Conservation (phyloP, 2,113 vertebrate species). For the Neotragus pygmaeus region DNA sequence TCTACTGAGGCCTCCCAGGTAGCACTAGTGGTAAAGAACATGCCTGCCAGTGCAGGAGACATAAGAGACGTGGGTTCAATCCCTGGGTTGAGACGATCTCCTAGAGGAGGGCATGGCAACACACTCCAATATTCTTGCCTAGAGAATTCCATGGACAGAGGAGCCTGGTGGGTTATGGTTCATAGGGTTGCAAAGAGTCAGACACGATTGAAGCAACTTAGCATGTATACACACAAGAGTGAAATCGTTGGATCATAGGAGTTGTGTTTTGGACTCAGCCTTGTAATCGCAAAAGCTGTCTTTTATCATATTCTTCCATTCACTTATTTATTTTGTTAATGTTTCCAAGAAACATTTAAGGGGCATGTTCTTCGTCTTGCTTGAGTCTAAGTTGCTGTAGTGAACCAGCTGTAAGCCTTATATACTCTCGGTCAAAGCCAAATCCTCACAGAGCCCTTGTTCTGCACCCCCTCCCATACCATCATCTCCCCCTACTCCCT, state of each 20-base stretch:
- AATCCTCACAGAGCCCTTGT: neutral
- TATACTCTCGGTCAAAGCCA: neutral
- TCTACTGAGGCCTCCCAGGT: neutral
- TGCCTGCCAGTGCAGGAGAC: neutral
- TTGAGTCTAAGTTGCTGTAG: neutral
- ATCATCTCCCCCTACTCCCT: rapidly evolving
- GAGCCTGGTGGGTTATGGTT: neutral
- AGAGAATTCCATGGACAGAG: neutral
- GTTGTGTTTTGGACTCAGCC: neutral
- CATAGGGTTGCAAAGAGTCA: rapidly evolving
- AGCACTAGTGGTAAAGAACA: neutral
- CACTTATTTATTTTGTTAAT: neutral
- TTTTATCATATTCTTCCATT: neutral
- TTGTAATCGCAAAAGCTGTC: neutral
- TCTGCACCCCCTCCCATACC: rapidly evolving
- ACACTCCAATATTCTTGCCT: neutral
- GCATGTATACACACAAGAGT: neutral
- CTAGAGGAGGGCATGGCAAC: neutral
- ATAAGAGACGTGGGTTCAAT: neutral
- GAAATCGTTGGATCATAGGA: neutral
- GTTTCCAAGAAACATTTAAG: neutral
- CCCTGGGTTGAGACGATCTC: neutral
- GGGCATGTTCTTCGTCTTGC: neutral
- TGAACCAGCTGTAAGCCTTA: neutral
- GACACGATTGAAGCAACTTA: rapidly evolving